Evolutionary conservation across 2,797 vertebrate species (phyloP), one percentile per base, ranked within the genome.

Genomic region (Champsocephalus gunnari): DNA sequence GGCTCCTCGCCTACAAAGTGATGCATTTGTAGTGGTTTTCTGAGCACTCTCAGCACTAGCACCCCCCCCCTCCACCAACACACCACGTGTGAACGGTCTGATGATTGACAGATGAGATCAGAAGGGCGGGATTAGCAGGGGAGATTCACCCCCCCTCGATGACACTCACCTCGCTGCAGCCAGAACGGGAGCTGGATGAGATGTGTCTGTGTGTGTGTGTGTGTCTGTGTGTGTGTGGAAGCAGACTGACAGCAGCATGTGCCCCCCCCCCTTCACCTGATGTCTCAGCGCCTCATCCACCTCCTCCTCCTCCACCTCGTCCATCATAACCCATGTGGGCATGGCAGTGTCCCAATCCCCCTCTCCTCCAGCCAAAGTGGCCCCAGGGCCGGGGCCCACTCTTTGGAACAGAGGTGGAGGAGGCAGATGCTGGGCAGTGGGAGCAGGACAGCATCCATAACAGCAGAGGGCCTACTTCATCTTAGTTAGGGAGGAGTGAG

Each of bases 201-300:
- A 51, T 71, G 62, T 54, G 64, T 60, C 19, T 59, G 8, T 41
- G 45, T 44, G 43, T 47, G 44, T 82, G 77, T 19, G 19, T 19
- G 19, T 1, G 19, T 19, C 1, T 19, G 19, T 59, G 8, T 41
- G 45, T 44, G 43, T 47, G 44, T 82, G 77, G 67, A 78, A 88
- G 87, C 89, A 93, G 89, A 89, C 89, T 90, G 90, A 89, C 84
- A 87, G 76, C 88, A 89, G 89, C 89, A 87, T 90, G 91, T 84
- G 85, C 43, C 2, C 14, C 8, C 24, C 24, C 17, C 5, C 6
- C 57, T 75, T 81, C 80, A 87, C 87, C 90, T 92, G 89, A 91
- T 89, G 86, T 91, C 90, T 91, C 83, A 81, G 76, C 81, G 34
- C 34, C 34, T 38, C 19, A 19, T 19, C 19, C 19, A 9, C 34